Evolutionary conservation across 2,888 invertebrate genomes (phyloP).

Genomic region (Polymixis flavicincta): DNA sequence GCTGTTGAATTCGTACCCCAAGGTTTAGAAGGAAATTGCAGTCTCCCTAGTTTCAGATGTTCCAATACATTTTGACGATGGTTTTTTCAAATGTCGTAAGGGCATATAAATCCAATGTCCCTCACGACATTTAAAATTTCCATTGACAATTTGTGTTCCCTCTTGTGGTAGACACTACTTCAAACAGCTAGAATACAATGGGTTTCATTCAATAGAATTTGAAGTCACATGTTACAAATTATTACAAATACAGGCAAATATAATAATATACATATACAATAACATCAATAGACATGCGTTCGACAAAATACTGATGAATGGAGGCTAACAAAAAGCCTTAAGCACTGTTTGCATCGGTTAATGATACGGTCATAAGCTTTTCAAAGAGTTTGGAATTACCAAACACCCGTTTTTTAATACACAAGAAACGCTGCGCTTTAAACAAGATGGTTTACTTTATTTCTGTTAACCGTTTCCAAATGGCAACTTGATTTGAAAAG

Average conservation of each 20-base stretch:
- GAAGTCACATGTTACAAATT: not conserved
- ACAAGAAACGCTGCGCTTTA: not conserved
- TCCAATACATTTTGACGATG: not conserved
- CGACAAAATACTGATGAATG: conserved; percentile 17
- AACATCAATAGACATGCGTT: not conserved
- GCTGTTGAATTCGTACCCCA: not conserved
- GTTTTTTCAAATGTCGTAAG: not conserved
- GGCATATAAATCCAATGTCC: not conserved
- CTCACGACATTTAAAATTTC: not conserved
- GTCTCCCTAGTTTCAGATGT: not conserved
- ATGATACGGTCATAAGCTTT: conserved; percentile 6
- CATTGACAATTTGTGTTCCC: not conserved
- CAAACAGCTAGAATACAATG: conserved; percentile 17
- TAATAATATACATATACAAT: not conserved
- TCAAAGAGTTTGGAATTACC: conserved; percentile 7
- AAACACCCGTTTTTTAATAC: not conserved
- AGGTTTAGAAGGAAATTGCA: not conserved
- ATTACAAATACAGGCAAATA: conserved; percentile 9
- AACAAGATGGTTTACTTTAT: not conserved
- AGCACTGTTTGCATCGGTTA: conserved; percentile 9
- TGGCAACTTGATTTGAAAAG: conserved; percentile 10
- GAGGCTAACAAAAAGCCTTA: conserved; percentile 1
- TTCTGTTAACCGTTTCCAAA: conserved; percentile 1
- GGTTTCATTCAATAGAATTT: conserved; percentile 13
- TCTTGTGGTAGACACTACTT: not conserved